Evolutionary conservation across 2,888 invertebrate species (phyloP), one percentile per base, ranked within the genome.

Genomic region (Dione juno): DNA sequence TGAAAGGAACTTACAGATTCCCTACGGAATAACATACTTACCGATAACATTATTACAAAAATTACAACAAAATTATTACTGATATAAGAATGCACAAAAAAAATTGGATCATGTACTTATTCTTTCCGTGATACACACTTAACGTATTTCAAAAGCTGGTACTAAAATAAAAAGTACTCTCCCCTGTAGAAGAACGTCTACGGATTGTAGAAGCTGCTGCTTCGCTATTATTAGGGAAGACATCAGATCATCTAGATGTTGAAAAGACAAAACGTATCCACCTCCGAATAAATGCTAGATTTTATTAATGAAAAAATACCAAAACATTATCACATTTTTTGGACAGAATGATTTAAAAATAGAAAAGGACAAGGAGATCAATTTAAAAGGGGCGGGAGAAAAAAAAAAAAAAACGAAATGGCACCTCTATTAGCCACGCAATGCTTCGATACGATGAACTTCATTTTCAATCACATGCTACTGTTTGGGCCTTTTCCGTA

Each of bases 201-300:
- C 69, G 80, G 69, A 84, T 84, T 78, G 79, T 85, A 75, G 79
- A 84, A 81, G 81, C 82, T 80, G 84, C 85, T 67, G 83, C 83
- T n/a, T n/a, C 67, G 81, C 81, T 61, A 84, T 85, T 77, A 79
- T 84, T 80, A 79, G 80, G 66, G 81, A 85, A 81, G 84, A 87
- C 74, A 85, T 85, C 58, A 75, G 80, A 79, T 76, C 81, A 74
- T 75, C 78, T 69, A n/a, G 74, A 81, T 7, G 78, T 82, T 77
- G 80, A 83, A 77, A 84, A n/a, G n/a, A 78, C 41, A 78, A 81
- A 66, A 75, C 78, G 69, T 86, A 83, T 82, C 80, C 82, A 77
- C 80, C 83, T 77, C 79, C 83, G 40, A 79, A 72, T 80, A 81
- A 81, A 83, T 78, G 76, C 40, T 77, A 69, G 76, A 78, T 74